Percentiles rank a stretch among this genome's conserved stretches.
Conservation (phyloP, 37 sponge, comb jelly and placozoan species). For the Mnemiopsis leidyi region DNA sequence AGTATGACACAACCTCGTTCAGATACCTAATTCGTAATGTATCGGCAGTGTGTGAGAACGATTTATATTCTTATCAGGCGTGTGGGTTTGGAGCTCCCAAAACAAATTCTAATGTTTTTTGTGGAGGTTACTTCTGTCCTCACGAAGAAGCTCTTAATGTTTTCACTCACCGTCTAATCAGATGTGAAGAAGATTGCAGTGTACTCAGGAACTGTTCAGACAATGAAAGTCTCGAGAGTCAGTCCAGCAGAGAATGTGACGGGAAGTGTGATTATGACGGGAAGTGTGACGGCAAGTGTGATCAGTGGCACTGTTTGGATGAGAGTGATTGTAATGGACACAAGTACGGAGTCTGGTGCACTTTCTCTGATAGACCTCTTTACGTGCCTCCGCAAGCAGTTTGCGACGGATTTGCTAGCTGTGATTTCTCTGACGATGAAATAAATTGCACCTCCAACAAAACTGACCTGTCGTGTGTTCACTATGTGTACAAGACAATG, state of each 20-base stretch:
- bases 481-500: not conserved
- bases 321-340: not conserved
- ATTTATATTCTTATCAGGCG: not conserved
- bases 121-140: not conserved
- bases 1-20: not conserved
- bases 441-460: not conserved
- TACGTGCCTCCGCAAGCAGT: not conserved
- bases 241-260: no score
- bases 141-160: not conserved
- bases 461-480: not conserved
- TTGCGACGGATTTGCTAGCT: not conserved
- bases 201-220: no score
- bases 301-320: not conserved
- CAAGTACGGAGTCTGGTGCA: not conserved
- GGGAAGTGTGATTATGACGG: no score
- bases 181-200: not conserved
- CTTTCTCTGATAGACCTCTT: not conserved
- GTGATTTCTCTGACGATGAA: not conserved
- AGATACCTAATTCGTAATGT: not conserved
- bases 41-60: not conserved
- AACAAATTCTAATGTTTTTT: not conserved
- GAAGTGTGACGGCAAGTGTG: not conserved
- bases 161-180: not conserved
- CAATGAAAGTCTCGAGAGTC: no score
- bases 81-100: not conserved